These are phyloP conservation scores for Antrozous pallidus DNA, from an alignment of 2,797 vertebrate genomes.

Conservation along the genomic window DNA sequence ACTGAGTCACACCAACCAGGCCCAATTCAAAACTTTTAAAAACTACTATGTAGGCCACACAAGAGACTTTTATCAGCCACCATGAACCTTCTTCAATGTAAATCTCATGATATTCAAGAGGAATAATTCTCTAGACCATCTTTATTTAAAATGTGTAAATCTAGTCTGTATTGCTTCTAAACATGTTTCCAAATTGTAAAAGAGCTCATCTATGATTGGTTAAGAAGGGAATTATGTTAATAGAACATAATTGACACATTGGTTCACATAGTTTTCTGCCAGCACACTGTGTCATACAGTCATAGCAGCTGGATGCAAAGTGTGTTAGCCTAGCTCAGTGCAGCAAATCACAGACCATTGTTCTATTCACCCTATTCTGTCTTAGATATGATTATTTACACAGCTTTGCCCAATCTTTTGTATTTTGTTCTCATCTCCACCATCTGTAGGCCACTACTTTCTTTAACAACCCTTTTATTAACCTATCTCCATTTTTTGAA, in stretches of 20 bases:
- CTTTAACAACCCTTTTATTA: not conserved
- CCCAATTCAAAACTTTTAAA: not conserved
- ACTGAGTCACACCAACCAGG: no score
- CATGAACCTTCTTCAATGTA: not conserved
- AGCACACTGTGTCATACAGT: not conserved
- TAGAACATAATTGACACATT: not conserved
- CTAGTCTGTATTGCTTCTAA: not conserved
- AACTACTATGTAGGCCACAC: not conserved
- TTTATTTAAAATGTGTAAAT: slow-evolving; percentile 27
- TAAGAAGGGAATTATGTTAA: not conserved
- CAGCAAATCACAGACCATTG: not conserved
- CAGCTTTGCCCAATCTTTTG: not conserved
- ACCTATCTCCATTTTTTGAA: not conserved
- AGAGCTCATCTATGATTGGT: not conserved
- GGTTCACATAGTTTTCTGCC: not conserved
- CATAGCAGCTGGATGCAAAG: not conserved
- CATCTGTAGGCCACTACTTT: not conserved
- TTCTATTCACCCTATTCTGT: not conserved
- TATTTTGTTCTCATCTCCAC: not conserved
- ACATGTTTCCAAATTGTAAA: not conserved
- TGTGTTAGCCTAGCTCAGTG: not conserved
- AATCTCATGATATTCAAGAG: not conserved
- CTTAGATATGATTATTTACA: not conserved
- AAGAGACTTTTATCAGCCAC: not conserved
- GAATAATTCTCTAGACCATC: not conserved